Evolutionary conservation across 1,140 invertebrate species (phyloP), one percentile per base, ranked within the genome.

Genomic region (Panagrolaimus sp.): DNA sequence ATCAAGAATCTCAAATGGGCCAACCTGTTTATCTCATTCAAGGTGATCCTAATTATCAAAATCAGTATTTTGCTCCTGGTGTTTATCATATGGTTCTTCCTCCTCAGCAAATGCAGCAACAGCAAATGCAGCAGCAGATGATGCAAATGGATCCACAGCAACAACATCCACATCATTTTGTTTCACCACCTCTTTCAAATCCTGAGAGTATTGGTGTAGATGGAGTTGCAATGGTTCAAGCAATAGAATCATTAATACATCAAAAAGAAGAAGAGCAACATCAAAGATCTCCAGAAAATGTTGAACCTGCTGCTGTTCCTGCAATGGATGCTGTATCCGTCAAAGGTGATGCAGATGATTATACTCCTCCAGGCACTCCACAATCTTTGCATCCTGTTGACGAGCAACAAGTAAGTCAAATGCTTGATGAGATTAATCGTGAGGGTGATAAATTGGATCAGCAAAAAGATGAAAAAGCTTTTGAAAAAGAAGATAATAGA

Each of bases 201-300:
- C 51, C 51, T 57, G 51, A 57, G 9, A 57, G 1, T 16, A 2
- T 57, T 20, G 51, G 20, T n/a, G n/a, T n/a, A n/a, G n/a, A n/a
- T n/a, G n/a, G n/a, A n/a, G n/a, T n/a, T n/a, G 51, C 51, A 20
- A 57, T 57, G n/a, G n/a, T 11, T n/a, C 51, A 57, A 23, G 51
- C 51, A 25, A 25, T 57, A 27, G 20, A 57, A 57, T 14, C n/a
- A 57, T 9, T 57, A 4, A 2, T 4, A 38, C 31, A 38, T 4
- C 2, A 38, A 38, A 57, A 5, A 2, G 51, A 57, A 5, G n/a
- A 57, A 57, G 51, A 57, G 20, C n/a, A 11, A 20, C 11, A n/a
- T 11, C 20, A 57, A 11, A 57, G 20, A 20, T 20, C 20, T 2
- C 20, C 51, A 20, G 51, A 20, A 20, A 27, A 27, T 5, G 20